Percentiles rank a stretch among this genome's conserved stretches.
These are phyloP conservation scores for Etheostoma cragini DNA, from an alignment of 2,113 vertebrate genomes.

Conservation along the genomic window DNA sequence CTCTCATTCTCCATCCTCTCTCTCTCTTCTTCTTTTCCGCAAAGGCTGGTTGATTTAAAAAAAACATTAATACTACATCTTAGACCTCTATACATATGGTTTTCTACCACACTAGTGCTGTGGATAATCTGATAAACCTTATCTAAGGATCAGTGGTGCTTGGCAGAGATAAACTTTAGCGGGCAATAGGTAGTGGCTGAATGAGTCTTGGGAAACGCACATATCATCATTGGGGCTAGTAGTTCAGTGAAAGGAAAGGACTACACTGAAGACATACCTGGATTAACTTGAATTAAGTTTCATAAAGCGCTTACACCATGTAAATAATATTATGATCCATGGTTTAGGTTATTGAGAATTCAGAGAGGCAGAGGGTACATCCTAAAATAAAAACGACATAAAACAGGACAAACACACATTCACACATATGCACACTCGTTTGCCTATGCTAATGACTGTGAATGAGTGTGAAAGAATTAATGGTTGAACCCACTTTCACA, in stretches of 20 bases:
- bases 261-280: not conserved
- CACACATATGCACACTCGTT: not conserved
- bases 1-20: conserved; percentile 32
- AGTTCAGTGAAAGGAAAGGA: conserved; percentile 6
- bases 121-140: conserved; percentile 57
- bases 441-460: conserved; percentile 31
- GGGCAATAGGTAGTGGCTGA: conserved; percentile 36
- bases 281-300: conserved; percentile 7
- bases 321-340: not conserved
- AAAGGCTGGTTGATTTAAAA: too few relatives aligned
- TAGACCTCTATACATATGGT: too few relatives aligned
- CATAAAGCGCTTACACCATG: not conserved
- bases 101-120: too few relatives aligned
- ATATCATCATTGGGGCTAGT: conserved; percentile 3
- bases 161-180: conserved; percentile 53
- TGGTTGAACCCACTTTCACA: conserved; percentile 30
- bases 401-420: not conserved
- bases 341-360: not conserved
- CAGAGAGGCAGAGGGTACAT: not conserved
- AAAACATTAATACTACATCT: too few relatives aligned
- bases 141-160: conserved; percentile 44
- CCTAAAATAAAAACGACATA: not conserved
- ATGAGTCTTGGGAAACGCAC: conserved; percentile 25
- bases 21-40: not conserved
- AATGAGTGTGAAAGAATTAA: conserved; percentile 28